Conservation (phyloP, 2,113 vertebrate species). For the Puntigrus tetrazona region DNA sequence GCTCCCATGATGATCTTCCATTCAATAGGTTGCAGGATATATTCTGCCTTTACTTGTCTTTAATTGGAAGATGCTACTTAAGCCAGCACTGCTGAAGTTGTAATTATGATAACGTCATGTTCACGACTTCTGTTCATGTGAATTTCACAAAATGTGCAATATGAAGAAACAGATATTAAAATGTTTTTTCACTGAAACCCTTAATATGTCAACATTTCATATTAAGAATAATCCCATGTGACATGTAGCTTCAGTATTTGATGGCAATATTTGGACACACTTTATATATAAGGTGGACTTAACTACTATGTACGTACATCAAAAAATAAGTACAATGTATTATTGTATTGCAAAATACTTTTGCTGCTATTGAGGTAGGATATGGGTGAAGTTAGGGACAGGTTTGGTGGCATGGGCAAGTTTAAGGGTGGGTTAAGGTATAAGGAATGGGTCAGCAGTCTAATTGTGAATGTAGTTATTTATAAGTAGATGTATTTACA, state of each 20-base stretch:
- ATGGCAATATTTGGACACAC: too few species aligned
- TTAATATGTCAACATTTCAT: neutral
- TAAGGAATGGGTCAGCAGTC: too few species aligned
- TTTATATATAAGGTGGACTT: too few species aligned
- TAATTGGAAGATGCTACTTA: neutral
- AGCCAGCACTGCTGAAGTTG: neutral
- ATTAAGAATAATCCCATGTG: neutral
- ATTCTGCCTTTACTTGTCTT: neutral
- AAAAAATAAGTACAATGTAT: too few species aligned
- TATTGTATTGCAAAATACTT: too few species aligned
- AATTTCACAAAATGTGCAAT: neutral
- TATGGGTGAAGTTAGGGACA: too few species aligned
- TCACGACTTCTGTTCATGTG: neutral
- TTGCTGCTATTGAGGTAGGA: too few species aligned
- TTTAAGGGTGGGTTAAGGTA: too few species aligned
- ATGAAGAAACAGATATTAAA: neutral
- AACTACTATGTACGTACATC: too few species aligned
- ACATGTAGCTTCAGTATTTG: neutral
- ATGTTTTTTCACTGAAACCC: neutral
- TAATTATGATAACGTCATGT: neutral
- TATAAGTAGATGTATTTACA: too few species aligned
- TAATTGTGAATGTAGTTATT: too few species aligned
- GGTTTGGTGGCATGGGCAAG: too few species aligned
- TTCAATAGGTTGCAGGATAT: neutral
- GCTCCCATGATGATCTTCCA: neutral